These are phyloP conservation scores for Orchesellides sinensis DNA, from an alignment of 2,888 invertebrate genomes.

Conservation along the genomic window DNA sequence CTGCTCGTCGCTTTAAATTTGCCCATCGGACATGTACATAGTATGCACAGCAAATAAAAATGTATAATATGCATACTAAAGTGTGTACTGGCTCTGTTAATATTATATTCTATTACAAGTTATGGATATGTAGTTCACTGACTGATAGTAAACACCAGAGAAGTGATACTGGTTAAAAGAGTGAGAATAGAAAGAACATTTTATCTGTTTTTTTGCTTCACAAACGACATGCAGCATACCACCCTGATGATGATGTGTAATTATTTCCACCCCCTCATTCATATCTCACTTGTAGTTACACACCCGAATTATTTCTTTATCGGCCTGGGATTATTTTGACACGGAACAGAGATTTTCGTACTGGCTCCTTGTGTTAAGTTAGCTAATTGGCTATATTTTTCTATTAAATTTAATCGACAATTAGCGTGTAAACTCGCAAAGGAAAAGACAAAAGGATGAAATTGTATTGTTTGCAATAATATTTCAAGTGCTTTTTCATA, in stretches of 20 bases:
- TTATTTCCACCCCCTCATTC: slow-evolving; percentile 1
- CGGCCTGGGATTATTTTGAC: neutral
- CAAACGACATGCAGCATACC: too few species aligned
- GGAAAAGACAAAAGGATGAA: neutral
- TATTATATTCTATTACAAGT: too few species aligned
- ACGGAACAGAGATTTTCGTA: neutral
- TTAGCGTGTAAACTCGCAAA: slow-evolving; percentile 22
- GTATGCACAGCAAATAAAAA: neutral
- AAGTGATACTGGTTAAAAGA: too few species aligned
- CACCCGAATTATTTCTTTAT: neutral
- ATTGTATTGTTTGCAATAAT: slow-evolving; percentile 5
- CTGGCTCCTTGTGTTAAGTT: neutral
- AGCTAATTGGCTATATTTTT: neutral
- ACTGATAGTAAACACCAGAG: too few species aligned
- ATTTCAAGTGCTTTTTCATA: neutral
- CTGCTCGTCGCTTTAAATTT: slow-evolving; percentile 35
- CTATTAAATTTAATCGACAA: slow-evolving; percentile 50
- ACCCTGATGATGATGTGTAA: slow-evolving; percentile 27
- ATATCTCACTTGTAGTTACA: neutral
- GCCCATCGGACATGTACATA: neutral
- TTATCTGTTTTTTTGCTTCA: too few species aligned
- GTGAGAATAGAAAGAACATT: too few species aligned
- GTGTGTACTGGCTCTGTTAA: too few species aligned
- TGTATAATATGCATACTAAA: too few species aligned
- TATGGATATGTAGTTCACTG: too few species aligned